Evolutionary conservation across 1,140 invertebrate genomes (phyloP).

Genomic region (Euschistus heros): DNA sequence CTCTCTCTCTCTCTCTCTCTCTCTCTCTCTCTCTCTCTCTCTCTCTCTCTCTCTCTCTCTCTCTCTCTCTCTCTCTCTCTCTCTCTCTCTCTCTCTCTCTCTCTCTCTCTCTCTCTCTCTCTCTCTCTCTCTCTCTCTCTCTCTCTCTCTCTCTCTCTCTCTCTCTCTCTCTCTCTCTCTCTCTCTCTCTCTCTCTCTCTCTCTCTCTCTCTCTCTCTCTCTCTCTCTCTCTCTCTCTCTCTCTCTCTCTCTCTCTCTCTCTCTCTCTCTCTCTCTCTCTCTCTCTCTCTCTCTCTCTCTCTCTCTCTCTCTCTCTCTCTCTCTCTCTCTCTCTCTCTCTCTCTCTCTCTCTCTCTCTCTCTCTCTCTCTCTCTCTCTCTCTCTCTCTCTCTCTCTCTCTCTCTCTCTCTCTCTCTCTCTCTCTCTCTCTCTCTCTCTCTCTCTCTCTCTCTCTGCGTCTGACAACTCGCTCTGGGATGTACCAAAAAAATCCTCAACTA

Average conservation of each 20-base stretch:
- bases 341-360: slow-evolving; percentile 10
- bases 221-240: background rate
- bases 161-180: background rate
- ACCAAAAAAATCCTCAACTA: too few relatives aligned
- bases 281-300: background rate
- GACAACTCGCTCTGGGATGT: too few relatives aligned
- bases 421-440: slow-evolving; percentile 18
- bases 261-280: background rate
- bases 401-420: slow-evolving; percentile 7
- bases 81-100: slow-evolving; percentile 13
- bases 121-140: background rate
- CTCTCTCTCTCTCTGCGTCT: slow-evolving; percentile 30
- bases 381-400: slow-evolving; percentile 1
- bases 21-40: slow-evolving; percentile 8
- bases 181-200: background rate
- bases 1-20: background rate
- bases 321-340: slow-evolving; percentile 14
- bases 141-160: background rate
- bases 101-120: background rate
- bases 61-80: background rate
- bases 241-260: slow-evolving; percentile 5
- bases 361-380: slow-evolving; percentile 1
- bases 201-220: background rate
- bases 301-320: slow-evolving; percentile 19
- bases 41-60: background rate